Evolutionary conservation across 2,888 invertebrate genomes (phyloP), one percentile per base, ranked within the genome.

Genomic region (Cephus nigrinus): DNA sequence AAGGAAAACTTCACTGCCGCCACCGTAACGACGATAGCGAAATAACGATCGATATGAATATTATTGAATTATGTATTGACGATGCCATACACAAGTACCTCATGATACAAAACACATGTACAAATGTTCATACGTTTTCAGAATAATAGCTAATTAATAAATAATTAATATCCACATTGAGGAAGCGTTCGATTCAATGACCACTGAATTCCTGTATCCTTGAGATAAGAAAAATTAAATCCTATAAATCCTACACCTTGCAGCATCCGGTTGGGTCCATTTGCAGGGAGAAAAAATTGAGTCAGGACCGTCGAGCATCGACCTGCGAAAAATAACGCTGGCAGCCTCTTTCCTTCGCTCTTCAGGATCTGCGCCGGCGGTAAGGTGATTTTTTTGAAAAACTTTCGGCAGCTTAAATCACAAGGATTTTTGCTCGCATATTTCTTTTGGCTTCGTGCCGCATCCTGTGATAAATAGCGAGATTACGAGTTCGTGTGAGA

Each of bases 61-160:
- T 30, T 83, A 84, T 85, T 85, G 85, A 87, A 88, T 87, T 85
- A 90, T 88, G 87, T 90, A 87, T 90, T 88, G 89, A 86, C 85
- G 87, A 90, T 87, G 90, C 89, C 90, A 90, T 90, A 90, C 90
- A 90, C 90, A 90, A 90, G 90, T 90, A 90, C 90, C 90, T 90
- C 90, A 90, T 89, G 89, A 90, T 90, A 90, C 88, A 90, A 90
- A 90, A 90, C 86, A 90, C 89, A 90, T 90, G 90, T 90, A 90
- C 90, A 90, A 90, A 90, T 90, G 90, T 90, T 90, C 90, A 90
- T 90, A 90, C 88, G 89, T 90, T 90, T 89, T 90, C 90, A 90
- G 83, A 90, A 90, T 89, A 89, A 88, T 90, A 90, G 90, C 87
- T 90, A 90, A 90, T 90, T 89, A 90, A 90, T 90, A 89, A 90